A percentile compares a stretch with the other conserved stretches of the same genome.
These are phyloP conservation scores for Streptopelia turtur DNA, from an alignment of 2,797 vertebrate genomes.

Conservation along the genomic window DNA sequence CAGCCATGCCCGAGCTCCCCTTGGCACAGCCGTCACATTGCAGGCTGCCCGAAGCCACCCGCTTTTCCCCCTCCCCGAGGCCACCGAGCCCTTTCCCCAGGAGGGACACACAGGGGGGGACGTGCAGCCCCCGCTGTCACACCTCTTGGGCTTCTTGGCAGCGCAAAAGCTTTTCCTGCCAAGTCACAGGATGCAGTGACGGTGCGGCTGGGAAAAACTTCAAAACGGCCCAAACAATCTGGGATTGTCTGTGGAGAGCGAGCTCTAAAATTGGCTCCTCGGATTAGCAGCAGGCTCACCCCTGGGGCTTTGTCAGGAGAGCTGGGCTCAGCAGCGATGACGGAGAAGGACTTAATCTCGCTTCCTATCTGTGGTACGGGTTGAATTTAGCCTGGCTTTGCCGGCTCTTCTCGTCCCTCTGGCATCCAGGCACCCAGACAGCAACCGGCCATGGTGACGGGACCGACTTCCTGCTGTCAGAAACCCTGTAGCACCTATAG, in stretches of 20 bases:
- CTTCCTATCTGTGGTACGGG: conserved; percentile 31
- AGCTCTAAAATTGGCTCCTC: conserved; percentile 69
- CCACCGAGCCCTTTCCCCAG: neutral
- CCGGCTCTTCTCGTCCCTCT: neutral
- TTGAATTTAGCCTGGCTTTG: neutral
- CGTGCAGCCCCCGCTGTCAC: conserved; percentile 8
- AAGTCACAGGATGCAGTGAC: conserved; percentile 71
- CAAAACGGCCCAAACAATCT: conserved; percentile 67
- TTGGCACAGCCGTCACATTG: neutral
- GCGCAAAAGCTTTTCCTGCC: conserved; percentile 43
- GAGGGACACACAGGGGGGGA: neutral
- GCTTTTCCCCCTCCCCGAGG: accelerated
- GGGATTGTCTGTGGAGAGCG: conserved; percentile 57
- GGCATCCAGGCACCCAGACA: neutral
- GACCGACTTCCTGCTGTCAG: neutral
- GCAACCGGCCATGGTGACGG: accelerated
- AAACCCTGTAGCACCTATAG: neutral
- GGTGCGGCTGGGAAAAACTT: conserved; percentile 61
- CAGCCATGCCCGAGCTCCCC: neutral
- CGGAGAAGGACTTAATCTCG: conserved; percentile 56
- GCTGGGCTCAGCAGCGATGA: conserved; percentile 7
- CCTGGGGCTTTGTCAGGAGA: conserved; percentile 51
- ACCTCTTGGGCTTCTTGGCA: conserved; percentile 50
- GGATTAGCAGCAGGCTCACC: conserved; percentile 46
- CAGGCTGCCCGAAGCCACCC: neutral